Base-by-base conservation (phyloP, 2,113 vertebrate genomes). In the Sinocyclocheilus anshuiensis region DNA sequence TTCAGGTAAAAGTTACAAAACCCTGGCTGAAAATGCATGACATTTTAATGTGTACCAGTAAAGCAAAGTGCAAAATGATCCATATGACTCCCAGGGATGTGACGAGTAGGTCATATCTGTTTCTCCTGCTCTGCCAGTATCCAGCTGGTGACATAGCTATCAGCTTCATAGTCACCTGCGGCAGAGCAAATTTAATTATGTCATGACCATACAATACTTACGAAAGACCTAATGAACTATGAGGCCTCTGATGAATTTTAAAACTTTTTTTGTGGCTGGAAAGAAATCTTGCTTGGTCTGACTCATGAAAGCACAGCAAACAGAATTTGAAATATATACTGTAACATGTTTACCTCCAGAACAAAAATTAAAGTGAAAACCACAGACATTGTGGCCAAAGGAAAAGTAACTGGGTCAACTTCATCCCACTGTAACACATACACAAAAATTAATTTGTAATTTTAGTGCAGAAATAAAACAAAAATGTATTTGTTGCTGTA, bases 311-410 rank as follows among this genome's bases (percentile, higher is more conserved):
- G 13, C 15, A 24, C 39, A 67, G 3, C 6, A 33, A 48, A 12
- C 4, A 39, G 5, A 33, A 81, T 11, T 4, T 2, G n/a, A 76
- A 45, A 76, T 76, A 11, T 76, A 22, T 15, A 74, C 57, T 26
- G 48, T 7, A 81, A 85, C 86, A 77, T 85, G 20, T 84, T 94
- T 96, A 99, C 98, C 97, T 99, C 98, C 61, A 99, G 94, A 22
- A 99, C 97, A 90, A 99, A 99, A 94, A 99, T 99, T 88, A 99
- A 97, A 84, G 97, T 99, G 94, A 99, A 99, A 90, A 99, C 96
- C 13, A 99, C 98, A 0, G 98, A 99, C 96, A 99, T 98, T 75
- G 98, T 99, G 88, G 98, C 98, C 86, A 99, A 94, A 86, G 97
- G 97, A 86, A 97, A 95, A 0, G 98, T 99, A 85, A 97, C 97